Percentiles rank a stretch among this genome's conserved stretches.
Evolutionary conservation across 2,888 invertebrate genomes (phyloP).

Genomic region (Metallyticus violacea): DNA sequence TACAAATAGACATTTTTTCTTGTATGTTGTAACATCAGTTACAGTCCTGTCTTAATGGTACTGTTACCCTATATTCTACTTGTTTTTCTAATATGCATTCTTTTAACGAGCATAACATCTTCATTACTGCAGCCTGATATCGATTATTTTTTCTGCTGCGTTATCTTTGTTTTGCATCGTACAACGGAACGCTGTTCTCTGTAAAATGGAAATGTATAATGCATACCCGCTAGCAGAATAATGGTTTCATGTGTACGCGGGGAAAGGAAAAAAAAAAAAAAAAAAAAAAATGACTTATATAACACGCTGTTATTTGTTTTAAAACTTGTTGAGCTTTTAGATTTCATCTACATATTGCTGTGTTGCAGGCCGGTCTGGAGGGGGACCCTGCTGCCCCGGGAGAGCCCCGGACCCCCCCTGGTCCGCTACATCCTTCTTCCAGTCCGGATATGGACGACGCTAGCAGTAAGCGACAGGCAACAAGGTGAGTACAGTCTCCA

Average conservation of each 20-base stretch:
- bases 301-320: too few relatives aligned
- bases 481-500: conserved; percentile 48
- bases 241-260: too few relatives aligned
- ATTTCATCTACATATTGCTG: background rate
- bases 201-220: background rate
- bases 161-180: too few relatives aligned
- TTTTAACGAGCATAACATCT: background rate
- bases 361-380: conserved; percentile 29
- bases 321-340: too few relatives aligned
- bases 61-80: background rate
- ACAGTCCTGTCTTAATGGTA: background rate
- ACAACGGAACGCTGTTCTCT: too few relatives aligned
- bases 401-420: conserved; percentile 29
- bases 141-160: background rate
- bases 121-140: background rate
- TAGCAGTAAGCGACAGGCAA: conserved; percentile 72
- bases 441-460: conserved; percentile 56
- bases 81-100: background rate
- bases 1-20: too few relatives aligned
- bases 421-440: conserved; percentile 25
- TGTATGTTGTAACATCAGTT: too few relatives aligned
- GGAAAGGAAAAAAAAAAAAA: too few relatives aligned
- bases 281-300: too few relatives aligned
- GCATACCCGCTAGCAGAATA: too few relatives aligned
- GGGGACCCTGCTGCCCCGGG: conserved; percentile 29